Percentiles rank a stretch among this genome's conserved stretches.
Conservation (phyloP, 2,797 vertebrate species). For the Calcarius lapponicus region DNA sequence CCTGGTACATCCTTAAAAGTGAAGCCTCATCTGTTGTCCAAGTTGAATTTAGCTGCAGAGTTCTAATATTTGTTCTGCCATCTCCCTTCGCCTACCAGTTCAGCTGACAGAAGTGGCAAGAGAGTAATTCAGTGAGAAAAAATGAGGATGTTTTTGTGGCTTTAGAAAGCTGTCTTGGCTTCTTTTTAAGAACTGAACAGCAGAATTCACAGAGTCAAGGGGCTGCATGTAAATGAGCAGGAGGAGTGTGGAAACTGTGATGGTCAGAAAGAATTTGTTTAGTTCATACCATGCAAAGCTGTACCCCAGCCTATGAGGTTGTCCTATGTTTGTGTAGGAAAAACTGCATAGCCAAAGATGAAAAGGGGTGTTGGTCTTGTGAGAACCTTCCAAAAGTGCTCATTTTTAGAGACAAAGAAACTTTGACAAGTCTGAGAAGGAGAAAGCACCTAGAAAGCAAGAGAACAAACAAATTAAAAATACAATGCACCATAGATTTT, state of each 20-base stretch:
- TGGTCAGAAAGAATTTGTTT: neutral
- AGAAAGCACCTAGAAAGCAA: neutral
- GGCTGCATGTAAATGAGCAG: neutral
- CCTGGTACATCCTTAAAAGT: neutral
- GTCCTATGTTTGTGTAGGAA: neutral
- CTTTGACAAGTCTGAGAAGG: neutral
- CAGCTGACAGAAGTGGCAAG: neutral
- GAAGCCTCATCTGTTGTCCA: neutral
- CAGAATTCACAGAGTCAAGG: neutral
- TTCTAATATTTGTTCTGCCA: neutral
- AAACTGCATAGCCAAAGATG: neutral
- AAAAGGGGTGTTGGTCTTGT: neutral
- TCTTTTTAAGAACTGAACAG: neutral
- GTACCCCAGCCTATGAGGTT: neutral
- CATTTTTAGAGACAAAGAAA: neutral
- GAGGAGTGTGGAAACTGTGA: neutral
- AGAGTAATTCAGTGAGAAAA: neutral
- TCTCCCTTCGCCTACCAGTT: neutral
- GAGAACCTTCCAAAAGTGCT: neutral
- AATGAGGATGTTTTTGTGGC: neutral
- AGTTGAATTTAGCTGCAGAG: neutral
- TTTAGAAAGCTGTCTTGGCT: neutral
- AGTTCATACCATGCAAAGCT: accelerated
- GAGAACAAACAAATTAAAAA: neutral
- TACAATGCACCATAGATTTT: neutral